Conservation (phyloP, 2,888 invertebrate genomes). For the Augochlorella aurata region DNA sequence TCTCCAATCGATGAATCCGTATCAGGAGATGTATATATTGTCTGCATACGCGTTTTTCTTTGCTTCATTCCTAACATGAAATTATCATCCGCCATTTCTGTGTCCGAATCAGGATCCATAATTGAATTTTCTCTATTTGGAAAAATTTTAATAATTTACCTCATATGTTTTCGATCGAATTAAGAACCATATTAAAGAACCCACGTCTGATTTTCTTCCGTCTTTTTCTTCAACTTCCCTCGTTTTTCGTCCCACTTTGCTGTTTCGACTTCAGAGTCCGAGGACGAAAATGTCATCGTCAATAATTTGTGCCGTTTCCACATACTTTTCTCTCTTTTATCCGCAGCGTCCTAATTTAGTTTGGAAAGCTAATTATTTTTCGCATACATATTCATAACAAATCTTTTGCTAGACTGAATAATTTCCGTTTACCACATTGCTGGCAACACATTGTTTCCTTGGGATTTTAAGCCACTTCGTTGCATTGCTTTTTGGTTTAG, state of each 20-base stretch:
- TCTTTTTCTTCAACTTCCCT: slow-evolving; percentile 33
- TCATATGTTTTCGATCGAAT: slow-evolving; percentile 1
- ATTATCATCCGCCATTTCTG: slow-evolving; percentile 16
- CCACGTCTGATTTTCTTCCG: slow-evolving; percentile 7
- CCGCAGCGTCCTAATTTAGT: slow-evolving; percentile 34
- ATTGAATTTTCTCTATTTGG: slow-evolving; percentile 32
- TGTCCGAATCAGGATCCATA: slow-evolving; percentile 58
- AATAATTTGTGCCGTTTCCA: slow-evolving; percentile 75
- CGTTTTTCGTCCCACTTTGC: slow-evolving; percentile 62
- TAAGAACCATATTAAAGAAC: slow-evolving; percentile 21
- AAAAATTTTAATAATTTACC: slow-evolving; percentile 4
- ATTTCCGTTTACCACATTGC: slow-evolving; percentile 28
- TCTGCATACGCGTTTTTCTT: slow-evolving; percentile 59
- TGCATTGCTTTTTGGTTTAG: not conserved
- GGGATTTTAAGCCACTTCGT: slow-evolving; percentile 17
- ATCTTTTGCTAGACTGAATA: not conserved
- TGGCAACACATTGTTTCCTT: slow-evolving; percentile 21
- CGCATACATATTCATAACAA: not conserved
- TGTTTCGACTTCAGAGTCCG: slow-evolving; percentile 74
- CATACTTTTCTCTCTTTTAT: slow-evolving; percentile 54
- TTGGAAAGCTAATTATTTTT: not conserved
- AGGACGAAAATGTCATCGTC: slow-evolving; percentile 69
- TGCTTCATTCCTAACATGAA: slow-evolving; percentile 56
- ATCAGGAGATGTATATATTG: slow-evolving; percentile 69
- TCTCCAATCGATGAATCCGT: slow-evolving; percentile 71